A percentile compares a stretch with the other conserved stretches of the same genome.
phyloP scores from a whole-genome alignment of 2,888 invertebrate species.

The Nomada ferruginata region DNA sequence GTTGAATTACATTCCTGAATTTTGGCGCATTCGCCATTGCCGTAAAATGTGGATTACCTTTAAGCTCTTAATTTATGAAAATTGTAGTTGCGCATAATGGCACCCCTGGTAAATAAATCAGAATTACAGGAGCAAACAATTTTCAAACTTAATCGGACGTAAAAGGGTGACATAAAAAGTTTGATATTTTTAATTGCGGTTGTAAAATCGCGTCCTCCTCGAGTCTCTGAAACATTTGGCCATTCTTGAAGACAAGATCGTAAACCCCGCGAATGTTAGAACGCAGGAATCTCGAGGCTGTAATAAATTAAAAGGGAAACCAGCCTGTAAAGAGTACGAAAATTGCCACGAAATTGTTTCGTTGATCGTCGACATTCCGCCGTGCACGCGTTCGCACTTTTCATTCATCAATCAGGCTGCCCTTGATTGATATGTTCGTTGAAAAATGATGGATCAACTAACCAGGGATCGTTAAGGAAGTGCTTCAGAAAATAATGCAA shows the following conservation, averaged over 20 bases:
- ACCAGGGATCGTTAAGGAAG: not conserved
- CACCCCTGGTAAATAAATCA: not conserved
- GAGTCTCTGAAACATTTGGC: too few species aligned
- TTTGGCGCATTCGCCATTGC: not conserved
- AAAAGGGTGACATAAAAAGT: too few species aligned
- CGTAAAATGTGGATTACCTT: not conserved
- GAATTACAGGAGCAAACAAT: not conserved
- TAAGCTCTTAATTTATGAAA: not conserved
- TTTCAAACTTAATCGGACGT: too few species aligned
- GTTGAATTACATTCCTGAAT: not conserved
- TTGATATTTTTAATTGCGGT: too few species aligned
- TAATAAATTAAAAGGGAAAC: not conserved
- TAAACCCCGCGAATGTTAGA: too few species aligned
- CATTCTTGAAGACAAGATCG: too few species aligned
- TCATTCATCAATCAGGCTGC: not conserved
- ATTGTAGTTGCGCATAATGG: too few species aligned
- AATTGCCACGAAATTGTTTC: not conserved
- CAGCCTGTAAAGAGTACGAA: not conserved
- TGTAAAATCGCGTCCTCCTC: too few species aligned
- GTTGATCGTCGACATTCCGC: not conserved
- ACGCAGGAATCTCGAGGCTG: too few species aligned
- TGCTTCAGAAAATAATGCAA: too few species aligned
- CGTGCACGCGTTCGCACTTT: conserved; percentile 1
- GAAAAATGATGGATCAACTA: not conserved
- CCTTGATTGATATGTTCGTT: not conserved